phyloP scores from a whole-genome alignment of 2,797 vertebrate species.

The Tympanoctomys barrerae region DNA sequence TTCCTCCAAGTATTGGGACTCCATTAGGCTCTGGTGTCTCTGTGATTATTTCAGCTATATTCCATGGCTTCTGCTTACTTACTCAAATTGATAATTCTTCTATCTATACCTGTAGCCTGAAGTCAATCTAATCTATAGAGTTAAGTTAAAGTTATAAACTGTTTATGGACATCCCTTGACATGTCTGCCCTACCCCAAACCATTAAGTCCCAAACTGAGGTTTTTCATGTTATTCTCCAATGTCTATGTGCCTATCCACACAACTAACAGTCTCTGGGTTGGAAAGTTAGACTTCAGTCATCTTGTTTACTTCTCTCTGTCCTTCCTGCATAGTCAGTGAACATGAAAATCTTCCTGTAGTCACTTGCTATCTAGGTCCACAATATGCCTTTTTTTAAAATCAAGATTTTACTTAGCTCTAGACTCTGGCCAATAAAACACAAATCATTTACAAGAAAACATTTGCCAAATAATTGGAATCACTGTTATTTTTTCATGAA shows the following conservation, averaged over 20 bases:
- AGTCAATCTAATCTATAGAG: neutral
- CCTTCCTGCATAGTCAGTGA: neutral
- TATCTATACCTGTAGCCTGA: neutral
- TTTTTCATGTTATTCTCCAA: neutral
- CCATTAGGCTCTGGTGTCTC: neutral
- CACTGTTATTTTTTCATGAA: neutral
- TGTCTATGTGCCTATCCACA: neutral
- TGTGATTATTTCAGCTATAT: neutral
- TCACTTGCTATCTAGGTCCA: neutral
- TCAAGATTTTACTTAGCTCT: conserved; percentile 19
- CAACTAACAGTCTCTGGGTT: neutral
- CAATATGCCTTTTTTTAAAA: neutral
- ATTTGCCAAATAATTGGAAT: neutral
- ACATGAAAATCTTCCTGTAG: neutral
- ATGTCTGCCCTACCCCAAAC: neutral
- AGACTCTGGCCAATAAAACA: conserved; percentile 24
- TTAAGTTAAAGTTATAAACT: conserved; percentile 45
- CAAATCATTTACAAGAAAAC: conserved; percentile 4
- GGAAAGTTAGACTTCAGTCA: neutral
- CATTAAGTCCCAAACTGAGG: neutral
- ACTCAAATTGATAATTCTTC: neutral
- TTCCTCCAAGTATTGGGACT: neutral
- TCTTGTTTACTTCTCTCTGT: neutral
- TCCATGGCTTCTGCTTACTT: neutral
- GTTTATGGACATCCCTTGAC: neutral